These are phyloP conservation scores for Temnopleurus reevesii DNA, from an alignment of 53 echinoderm and acorn worm genomes.

Conservation along the genomic window DNA sequence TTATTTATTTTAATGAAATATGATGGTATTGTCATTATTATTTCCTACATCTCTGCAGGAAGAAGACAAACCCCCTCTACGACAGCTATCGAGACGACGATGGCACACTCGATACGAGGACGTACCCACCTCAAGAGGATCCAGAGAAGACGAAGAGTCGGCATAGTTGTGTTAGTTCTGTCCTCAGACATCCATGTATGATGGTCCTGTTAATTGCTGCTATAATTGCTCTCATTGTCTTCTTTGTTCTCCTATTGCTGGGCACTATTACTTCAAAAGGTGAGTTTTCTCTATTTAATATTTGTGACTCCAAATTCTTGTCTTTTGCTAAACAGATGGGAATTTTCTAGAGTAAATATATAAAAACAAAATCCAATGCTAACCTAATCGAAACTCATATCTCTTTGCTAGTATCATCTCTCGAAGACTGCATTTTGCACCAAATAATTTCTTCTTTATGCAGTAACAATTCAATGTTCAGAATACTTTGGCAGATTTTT, in stretches of 20 bases:
- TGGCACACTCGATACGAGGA: not conserved
- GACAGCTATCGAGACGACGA: slow-evolving; percentile 67
- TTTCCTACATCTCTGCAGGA: slow-evolving; percentile 74
- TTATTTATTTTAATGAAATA: no score
- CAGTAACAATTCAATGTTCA: no score
- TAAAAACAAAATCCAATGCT: no score
- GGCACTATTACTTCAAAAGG: slow-evolving; percentile 78
- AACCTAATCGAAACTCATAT: no score
- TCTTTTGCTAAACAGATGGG: no score
- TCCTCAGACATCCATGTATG: slow-evolving; percentile 67
- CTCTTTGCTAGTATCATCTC: no score
- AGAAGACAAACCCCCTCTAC: slow-evolving; percentile 91
- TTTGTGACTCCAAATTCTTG: no score
- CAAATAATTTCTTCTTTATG: no score
- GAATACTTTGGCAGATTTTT: no score
- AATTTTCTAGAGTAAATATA: no score
- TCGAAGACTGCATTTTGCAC: no score
- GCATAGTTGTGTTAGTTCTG: slow-evolving; percentile 19
- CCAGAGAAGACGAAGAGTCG: not conserved
- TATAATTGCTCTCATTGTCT: slow-evolving; percentile 59
- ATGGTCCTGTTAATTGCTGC: slow-evolving; percentile 60
- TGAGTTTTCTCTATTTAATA: slow-evolving; percentile 13
- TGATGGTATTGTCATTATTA: no score
- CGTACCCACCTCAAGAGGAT: not conserved
- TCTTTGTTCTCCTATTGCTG: slow-evolving; percentile 65